Evolutionary conservation across 2,888 invertebrate species (phyloP).

Genomic region (Diplolepis rosae): DNA sequence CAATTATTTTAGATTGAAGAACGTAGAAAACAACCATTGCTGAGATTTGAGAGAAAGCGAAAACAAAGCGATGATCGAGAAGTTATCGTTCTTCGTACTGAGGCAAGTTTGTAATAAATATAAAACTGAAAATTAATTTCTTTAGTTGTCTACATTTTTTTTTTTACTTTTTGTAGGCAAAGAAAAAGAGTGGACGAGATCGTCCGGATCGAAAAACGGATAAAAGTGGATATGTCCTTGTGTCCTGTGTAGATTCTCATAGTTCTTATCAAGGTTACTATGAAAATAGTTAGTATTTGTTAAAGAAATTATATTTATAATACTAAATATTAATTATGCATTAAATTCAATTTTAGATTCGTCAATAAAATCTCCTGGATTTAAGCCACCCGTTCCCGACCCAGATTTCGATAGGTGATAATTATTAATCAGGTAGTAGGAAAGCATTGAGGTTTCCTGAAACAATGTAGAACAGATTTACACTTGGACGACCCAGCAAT

Average conservation of each 20-base stretch:
- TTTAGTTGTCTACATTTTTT: conserved; percentile 9
- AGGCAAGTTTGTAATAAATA: not conserved
- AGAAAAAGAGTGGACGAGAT: conserved; percentile 43
- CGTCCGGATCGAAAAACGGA: conserved; percentile 50
- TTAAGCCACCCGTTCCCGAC: conserved; percentile 58
- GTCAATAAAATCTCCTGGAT: conserved; percentile 46
- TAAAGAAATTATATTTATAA: not conserved
- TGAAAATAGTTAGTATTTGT: conserved; percentile 50
- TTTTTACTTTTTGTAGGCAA: conserved; percentile 36
- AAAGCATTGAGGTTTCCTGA: conserved; percentile 4
- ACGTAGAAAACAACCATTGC: conserved; percentile 35
- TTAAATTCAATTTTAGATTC: conserved; percentile 44
- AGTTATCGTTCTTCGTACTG: not conserved
- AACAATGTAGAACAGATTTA: not conserved
- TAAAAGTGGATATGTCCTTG: conserved; percentile 52
- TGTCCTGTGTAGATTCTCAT: conserved; percentile 58
- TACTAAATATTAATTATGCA: not conserved
- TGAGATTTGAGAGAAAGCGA: conserved; percentile 36
- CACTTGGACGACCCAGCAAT: conserved; percentile 16
- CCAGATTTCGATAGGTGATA: conserved; percentile 61
- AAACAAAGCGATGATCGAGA: conserved; percentile 36
- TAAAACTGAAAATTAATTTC: not conserved
- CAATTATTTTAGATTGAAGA: not conserved
- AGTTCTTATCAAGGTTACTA: conserved; percentile 52
- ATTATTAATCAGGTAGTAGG: conserved; percentile 13